Evolutionary conservation across 2,113 vertebrate species (phyloP).

Genomic region (Porphyrio hochstetteri): DNA sequence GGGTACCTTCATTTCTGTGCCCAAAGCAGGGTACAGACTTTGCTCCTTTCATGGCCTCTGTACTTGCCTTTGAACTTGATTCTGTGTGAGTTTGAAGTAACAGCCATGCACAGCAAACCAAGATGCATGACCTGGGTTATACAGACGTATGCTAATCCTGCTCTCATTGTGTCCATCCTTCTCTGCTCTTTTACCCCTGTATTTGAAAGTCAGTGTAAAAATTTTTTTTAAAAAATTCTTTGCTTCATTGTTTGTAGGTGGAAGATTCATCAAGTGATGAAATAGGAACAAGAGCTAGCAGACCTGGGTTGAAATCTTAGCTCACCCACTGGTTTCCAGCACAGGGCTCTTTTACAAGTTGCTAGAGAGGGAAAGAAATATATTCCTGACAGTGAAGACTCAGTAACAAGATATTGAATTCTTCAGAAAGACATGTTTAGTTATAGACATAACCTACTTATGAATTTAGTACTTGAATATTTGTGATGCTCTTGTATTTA

Average conservation of each 20-base stretch:
- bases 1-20: background rate
- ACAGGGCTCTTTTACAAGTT: background rate
- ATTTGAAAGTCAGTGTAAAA: background rate
- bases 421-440: background rate
- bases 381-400: background rate
- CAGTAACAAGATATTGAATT: background rate
- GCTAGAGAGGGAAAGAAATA: background rate
- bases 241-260: background rate
- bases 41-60: background rate
- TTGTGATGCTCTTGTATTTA: background rate
- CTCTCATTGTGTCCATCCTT: background rate
- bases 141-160: background rate
- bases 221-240: background rate
- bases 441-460: background rate
- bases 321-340: background rate
- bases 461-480: background rate
- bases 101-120: background rate
- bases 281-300: background rate
- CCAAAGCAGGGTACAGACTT: background rate
- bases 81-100: background rate
- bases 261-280: background rate
- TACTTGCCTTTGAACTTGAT: conserved; percentile 30
- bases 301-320: background rate
- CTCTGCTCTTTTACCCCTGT: background rate
- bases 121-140: background rate